Evolutionary conservation across 1,140 invertebrate species (phyloP).

Genomic region (Ostrea denselamellosa): DNA sequence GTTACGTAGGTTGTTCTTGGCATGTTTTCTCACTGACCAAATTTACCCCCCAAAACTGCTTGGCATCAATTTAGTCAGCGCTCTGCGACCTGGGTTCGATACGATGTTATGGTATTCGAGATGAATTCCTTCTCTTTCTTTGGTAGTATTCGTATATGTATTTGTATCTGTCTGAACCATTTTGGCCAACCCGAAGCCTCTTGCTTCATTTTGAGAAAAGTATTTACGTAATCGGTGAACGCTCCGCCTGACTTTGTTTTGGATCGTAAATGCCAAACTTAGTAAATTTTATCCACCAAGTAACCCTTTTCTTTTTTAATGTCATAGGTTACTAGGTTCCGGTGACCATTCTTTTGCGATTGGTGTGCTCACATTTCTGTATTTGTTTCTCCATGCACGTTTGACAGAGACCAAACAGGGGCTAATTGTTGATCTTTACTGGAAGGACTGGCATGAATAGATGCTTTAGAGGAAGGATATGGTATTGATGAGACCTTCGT

Average conservation of each 20-base stretch:
- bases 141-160: conserved; percentile 73
- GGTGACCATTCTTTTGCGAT: background rate
- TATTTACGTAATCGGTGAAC: conserved; percentile 58
- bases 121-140: conserved; percentile 72
- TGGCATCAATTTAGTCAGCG: conserved; percentile 61
- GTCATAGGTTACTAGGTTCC: conserved; percentile 33
- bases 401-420: conserved; percentile 46
- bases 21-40: conserved; percentile 60
- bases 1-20: conserved; percentile 66
- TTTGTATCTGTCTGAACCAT: conserved; percentile 47
- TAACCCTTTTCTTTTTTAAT: conserved; percentile 45
- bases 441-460: conserved; percentile 46
- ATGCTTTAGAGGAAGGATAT: conserved; percentile 36
- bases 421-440: conserved; percentile 36
- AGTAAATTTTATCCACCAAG: background rate
- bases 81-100: conserved; percentile 72
- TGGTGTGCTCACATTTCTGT: background rate
- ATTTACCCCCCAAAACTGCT: conserved; percentile 68
- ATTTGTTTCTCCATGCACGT: conserved; percentile 44
- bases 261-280: conserved; percentile 56
- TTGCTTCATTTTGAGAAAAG: conserved; percentile 61
- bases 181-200: conserved; percentile 59
- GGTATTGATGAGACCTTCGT: conserved; percentile 50
- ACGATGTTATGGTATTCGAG: conserved; percentile 73
- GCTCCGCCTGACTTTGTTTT: conserved; percentile 9